Percentiles rank a stretch among this genome's conserved stretches.
Conservation (phyloP, 92 coral and sea anemone species). For the Porites evermanni region DNA sequence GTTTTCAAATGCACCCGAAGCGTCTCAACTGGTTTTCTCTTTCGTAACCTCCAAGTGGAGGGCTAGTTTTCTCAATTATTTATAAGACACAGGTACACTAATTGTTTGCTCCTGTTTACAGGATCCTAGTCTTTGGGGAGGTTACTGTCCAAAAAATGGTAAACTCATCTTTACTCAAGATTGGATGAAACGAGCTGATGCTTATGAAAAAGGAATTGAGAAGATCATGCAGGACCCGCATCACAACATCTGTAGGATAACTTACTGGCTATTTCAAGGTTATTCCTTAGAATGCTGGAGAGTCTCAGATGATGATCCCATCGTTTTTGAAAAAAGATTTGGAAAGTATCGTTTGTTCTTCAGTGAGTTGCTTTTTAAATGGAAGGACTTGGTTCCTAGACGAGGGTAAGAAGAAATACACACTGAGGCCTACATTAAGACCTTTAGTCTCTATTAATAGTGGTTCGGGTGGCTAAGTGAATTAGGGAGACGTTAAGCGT, state of each 20-base stretch:
- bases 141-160: background rate
- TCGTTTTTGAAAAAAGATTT: background rate
- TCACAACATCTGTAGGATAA: slow-evolving; percentile 38
- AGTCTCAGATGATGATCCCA: background rate
- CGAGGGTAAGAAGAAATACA: no score
- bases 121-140: background rate
- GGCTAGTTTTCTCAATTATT: no score
- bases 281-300: background rate
- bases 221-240: slow-evolving; percentile 32
- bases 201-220: slow-evolving; percentile 41
- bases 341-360: background rate
- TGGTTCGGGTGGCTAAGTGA: no score
- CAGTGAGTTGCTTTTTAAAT: background rate
- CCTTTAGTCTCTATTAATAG: no score
- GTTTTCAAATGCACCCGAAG: no score
- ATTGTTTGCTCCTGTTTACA: background rate
- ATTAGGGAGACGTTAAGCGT: no score
- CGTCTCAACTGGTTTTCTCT: no score
- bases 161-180: background rate
- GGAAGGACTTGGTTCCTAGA: background rate
- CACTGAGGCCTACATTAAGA: no score
- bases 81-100: no score
- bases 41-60: no score
- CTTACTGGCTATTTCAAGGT: background rate
- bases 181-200: slow-evolving; percentile 15